A percentile compares a stretch with the other conserved stretches of the same genome.
phyloP scores from a whole-genome alignment of 2,113 vertebrate species.

The Callipepla californica region DNA sequence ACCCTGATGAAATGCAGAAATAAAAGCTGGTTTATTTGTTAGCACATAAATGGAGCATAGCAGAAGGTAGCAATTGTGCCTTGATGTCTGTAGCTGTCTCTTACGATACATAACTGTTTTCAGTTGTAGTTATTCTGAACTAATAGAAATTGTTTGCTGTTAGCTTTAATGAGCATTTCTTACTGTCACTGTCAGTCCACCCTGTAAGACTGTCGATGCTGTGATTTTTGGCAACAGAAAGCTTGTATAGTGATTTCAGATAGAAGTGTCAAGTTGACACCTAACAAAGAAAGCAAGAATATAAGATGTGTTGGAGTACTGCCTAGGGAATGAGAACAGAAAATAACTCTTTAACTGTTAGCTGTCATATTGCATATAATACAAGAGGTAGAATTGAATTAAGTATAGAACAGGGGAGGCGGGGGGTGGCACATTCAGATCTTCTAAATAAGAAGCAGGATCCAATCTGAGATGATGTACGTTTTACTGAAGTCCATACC shows the following conservation, averaged over 20 bases:
- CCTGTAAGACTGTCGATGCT: not conserved
- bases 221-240: constrained; percentile 5
- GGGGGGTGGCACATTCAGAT: not conserved
- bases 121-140: not conserved
- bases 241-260: not conserved
- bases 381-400: not conserved
- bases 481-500: not conserved
- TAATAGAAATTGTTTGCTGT: not conserved
- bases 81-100: constrained; percentile 23
- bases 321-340: not conserved
- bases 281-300: not conserved
- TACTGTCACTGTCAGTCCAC: not conserved
- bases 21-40: constrained; percentile 32
- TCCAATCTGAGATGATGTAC: not conserved
- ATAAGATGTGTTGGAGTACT: not conserved
- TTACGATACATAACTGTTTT: not conserved
- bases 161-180: constrained; percentile 34
- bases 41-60: not conserved
- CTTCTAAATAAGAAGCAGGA: not conserved
- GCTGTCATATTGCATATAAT: not conserved
- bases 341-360: not conserved
- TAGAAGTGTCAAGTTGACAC: not conserved
- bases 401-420: not conserved
- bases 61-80: not conserved
- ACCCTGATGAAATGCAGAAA: constrained; percentile 29